These are phyloP conservation scores for Sussaba pulchella DNA, from an alignment of 2,888 invertebrate genomes.

Conservation along the genomic window DNA sequence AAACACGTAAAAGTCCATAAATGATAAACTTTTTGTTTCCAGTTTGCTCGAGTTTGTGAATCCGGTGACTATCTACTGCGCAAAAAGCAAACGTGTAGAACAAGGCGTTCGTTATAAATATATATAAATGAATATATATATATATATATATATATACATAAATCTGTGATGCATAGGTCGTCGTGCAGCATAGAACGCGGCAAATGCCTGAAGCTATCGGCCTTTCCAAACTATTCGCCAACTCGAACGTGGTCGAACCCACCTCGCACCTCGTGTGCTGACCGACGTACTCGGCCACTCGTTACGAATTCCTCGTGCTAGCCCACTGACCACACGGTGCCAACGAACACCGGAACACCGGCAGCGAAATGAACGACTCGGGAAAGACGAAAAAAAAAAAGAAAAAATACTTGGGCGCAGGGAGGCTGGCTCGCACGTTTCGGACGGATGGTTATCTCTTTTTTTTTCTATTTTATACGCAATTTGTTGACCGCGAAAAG, in stretches of 20 bases:
- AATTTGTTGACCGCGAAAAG: constrained; percentile 42
- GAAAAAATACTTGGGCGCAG: not conserved
- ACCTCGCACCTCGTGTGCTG: constrained; percentile 2
- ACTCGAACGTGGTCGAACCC: constrained; percentile 35
- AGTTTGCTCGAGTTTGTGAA: constrained; percentile 17
- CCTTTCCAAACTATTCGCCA: constrained; percentile 34
- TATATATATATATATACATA: constrained; percentile 18
- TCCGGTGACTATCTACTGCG: not conserved
- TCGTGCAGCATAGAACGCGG: constrained; percentile 10
- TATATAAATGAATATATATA: too few relatives aligned
- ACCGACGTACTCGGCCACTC: constrained; percentile 19
- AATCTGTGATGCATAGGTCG: constrained; percentile 15
- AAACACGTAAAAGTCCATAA: constrained; percentile 30
- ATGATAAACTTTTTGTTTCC: constrained; percentile 50
- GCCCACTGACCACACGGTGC: constrained; percentile 16
- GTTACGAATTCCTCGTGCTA: constrained; percentile 41
- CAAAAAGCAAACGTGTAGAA: constrained; percentile 29
- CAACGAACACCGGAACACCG: constrained; percentile 19
- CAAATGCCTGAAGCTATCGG: constrained; percentile 38
- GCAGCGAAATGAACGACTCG: constrained; percentile 30
- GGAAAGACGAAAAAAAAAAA: constrained; percentile 4
- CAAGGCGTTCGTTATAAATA: not conserved
- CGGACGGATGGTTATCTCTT: constrained; percentile 38
- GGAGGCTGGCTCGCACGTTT: constrained; percentile 27
- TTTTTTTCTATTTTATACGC: constrained; percentile 10